Conservation (phyloP, 2,888 invertebrate species). For the Emmelina monodactyla region DNA sequence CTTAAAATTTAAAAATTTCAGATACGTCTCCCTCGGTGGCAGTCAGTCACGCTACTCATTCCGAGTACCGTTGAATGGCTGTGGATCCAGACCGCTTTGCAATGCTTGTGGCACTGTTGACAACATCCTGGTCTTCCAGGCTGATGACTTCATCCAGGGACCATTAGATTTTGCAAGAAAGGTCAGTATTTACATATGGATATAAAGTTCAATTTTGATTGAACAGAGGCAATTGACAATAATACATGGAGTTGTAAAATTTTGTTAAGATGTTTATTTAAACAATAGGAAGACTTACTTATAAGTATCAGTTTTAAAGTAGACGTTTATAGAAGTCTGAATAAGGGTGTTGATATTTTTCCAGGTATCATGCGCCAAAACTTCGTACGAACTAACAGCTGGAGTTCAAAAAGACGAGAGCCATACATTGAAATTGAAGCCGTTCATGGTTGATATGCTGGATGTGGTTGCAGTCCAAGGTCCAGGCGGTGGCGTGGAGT, state of each 20-base stretch:
- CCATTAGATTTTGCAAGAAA: slow-evolving; percentile 72
- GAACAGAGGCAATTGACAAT: too few species aligned
- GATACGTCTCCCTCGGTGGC: slow-evolving; percentile 68
- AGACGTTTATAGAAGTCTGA: too few species aligned
- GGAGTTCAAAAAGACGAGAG: slow-evolving; percentile 29
- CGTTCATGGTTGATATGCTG: slow-evolving; percentile 74
- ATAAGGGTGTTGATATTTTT: too few species aligned
- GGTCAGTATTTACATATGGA: too few species aligned
- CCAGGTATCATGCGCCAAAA: slow-evolving; percentile 51
- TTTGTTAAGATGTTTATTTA: too few species aligned
- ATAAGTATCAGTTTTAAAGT: too few species aligned
- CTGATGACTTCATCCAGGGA: slow-evolving; percentile 72
- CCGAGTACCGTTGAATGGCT: slow-evolving; percentile 69
- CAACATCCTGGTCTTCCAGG: slow-evolving; percentile 73
- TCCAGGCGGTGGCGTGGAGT: slow-evolving; percentile 70
- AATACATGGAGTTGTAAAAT: too few species aligned
- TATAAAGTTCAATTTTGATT: too few species aligned
- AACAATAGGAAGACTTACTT: too few species aligned
- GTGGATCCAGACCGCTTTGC: slow-evolving; percentile 70
- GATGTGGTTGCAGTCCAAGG: slow-evolving; percentile 73
- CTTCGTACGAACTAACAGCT: slow-evolving; percentile 42
- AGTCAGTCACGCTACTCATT: slow-evolving; percentile 67
- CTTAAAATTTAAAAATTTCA: slow-evolving; percentile 24
- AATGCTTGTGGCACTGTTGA: slow-evolving; percentile 69
- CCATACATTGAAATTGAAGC: slow-evolving; percentile 59